phyloP scores from a whole-genome alignment of 2,888 invertebrate genomes.

The Agonopterix heracliana region DNA sequence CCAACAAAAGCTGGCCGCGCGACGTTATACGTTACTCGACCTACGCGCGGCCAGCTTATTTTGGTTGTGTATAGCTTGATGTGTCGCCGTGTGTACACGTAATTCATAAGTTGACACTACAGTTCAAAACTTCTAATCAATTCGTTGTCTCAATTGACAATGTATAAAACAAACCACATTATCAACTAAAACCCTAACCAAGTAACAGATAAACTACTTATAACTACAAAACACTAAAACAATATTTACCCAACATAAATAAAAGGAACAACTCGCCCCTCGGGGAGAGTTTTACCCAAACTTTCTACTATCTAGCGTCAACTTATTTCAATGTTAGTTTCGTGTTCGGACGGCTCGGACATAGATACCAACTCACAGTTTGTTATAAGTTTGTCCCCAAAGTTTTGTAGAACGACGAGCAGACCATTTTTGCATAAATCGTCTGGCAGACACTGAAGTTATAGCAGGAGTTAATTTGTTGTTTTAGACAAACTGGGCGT shows the following conservation, averaged over 20 bases:
- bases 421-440: constrained; percentile 2
- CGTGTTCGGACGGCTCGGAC: constrained; percentile 26
- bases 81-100: no score
- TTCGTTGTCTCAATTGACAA: no score
- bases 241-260: constrained; percentile 11
- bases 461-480: not conserved
- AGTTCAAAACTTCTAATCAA: no score
- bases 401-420: constrained; percentile 1
- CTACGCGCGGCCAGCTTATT: no score
- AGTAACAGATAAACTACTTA: not conserved
- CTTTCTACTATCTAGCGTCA: constrained; percentile 25
- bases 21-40: no score
- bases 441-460: not conserved
- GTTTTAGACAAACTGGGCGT: not conserved
- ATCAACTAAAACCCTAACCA: no score
- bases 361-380: constrained; percentile 24
- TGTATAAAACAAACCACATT: not conserved
- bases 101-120: no score
- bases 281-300: constrained; percentile 27
- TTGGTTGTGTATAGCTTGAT: no score
- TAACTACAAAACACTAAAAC: not conserved
- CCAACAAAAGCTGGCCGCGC: no score
- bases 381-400: constrained; percentile 26
- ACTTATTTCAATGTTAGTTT: constrained; percentile 35
- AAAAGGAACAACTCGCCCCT: constrained; percentile 8